Base-by-base conservation (phyloP, 2,113 vertebrate species). In the Dryoscopus gambensis region DNA sequence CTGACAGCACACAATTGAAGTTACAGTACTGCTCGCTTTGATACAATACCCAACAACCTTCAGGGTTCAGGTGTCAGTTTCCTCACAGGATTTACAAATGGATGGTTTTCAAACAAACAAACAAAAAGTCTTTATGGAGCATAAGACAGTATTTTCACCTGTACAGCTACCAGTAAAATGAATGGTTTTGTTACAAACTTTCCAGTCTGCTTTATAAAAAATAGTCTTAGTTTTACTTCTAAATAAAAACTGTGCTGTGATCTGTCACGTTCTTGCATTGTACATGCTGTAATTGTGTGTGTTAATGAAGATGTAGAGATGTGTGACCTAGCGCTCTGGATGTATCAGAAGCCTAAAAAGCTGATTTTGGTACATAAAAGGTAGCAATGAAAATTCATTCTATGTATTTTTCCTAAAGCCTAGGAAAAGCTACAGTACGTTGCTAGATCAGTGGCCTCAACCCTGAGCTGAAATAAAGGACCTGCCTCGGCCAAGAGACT, bases 171-270 rank as follows among this genome's bases (percentile, higher is more conserved):
- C 33, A 73, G 62, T 82, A 95, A 89, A 95, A 95, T n/a, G 65
- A 92, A 82, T 35, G 75, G 4, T 92, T 92, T 92, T 92, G 93
- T 96, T 94, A 96, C 94, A 96, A 97, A 96, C 96, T 93, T 97
- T 92, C 73, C 85, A 94, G 91, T 94, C 96, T 97, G 96, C 84
- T 97, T 95, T 96, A 97, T 96, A 94, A 97, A 97, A 95, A 97
- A 96, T 93, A 95, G 88, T 95, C 89, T 96, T 37, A 84, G 62
- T 96, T 96, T 92, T 91, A 95, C 86, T 93, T 95, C 89, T 96
- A 97, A 97, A 96, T 94, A 97, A 97, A 96, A 96, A 96, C 96
- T 97, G 96, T 97, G 96, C 96, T 97, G 96, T 95, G 96, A 89
- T 96, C 93, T 96, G 95, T 95, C 91, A 74, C 2, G 42, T 95